These are phyloP conservation scores for Solenopsis fugax DNA, from an alignment of 1,140 invertebrate genomes.

Conservation along the genomic window DNA sequence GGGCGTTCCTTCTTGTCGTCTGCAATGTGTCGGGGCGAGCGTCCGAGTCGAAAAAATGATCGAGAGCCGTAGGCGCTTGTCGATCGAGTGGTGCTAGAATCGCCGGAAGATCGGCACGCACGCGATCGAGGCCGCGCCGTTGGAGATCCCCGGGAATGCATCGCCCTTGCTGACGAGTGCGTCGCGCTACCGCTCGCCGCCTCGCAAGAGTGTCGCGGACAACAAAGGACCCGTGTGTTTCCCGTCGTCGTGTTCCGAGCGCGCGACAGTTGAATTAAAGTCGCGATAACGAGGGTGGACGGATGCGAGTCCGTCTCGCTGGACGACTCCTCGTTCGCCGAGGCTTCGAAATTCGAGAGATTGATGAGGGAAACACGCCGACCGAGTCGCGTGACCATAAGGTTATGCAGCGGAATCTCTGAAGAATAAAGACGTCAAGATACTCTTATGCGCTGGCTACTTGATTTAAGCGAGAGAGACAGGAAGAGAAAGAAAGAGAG, in stretches of 20 bases:
- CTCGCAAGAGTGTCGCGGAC: constrained; percentile 6
- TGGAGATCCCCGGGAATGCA: background rate
- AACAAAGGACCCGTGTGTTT: constrained; percentile 25
- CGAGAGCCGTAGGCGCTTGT: constrained; percentile 24
- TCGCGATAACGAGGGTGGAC: background rate
- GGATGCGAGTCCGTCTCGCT: background rate
- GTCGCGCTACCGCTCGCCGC: background rate
- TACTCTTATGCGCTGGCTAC: constrained; percentile 26
- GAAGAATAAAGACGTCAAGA: constrained; percentile 34
- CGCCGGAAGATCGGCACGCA: background rate
- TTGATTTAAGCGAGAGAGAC: background rate
- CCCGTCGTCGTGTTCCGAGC: background rate
- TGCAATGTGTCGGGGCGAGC: constrained; percentile 73
- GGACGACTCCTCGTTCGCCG: background rate
- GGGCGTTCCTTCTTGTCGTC: constrained; percentile 79
- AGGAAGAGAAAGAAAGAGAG: background rate
- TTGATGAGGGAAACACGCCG: background rate
- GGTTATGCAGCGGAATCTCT: constrained; percentile 54
- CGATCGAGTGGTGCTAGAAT: background rate
- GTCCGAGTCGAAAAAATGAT: constrained; percentile 58
- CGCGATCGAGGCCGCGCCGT: background rate
- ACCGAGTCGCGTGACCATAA: constrained; percentile 18
- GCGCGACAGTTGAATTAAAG: constrained; percentile 51
- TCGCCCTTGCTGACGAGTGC: background rate
- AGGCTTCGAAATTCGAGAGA: background rate